Evolutionary conservation across 2,888 invertebrate species (phyloP).

Genomic region (Melanostoma mellinum): DNA sequence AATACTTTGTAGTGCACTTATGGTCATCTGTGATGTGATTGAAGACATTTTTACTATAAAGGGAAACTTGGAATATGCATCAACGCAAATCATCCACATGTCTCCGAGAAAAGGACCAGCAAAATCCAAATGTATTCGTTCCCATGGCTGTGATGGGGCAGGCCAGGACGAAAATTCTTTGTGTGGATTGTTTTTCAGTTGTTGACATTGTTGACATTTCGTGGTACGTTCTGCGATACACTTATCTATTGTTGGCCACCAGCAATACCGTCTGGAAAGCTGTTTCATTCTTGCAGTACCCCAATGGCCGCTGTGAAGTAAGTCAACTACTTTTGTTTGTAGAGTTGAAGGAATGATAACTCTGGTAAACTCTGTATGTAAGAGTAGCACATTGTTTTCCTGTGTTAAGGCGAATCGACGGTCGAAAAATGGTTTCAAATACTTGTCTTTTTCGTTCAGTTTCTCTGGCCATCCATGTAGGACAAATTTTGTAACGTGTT

Average conservation of each 20-base stretch:
- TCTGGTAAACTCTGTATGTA: not conserved
- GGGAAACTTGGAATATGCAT: not conserved
- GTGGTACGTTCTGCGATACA: not conserved
- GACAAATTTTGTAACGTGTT: not conserved
- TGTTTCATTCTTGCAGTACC: slow-evolving; percentile 1
- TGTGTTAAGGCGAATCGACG: not conserved
- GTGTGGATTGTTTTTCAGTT: not conserved
- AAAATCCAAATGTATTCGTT: not conserved
- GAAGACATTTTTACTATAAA: not conserved
- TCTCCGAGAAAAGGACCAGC: not conserved
- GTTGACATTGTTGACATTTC: slow-evolving; percentile 3
- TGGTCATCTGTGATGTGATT: not conserved
- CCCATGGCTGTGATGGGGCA: not conserved
- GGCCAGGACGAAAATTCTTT: not conserved
- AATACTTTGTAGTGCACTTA: too few relatives aligned
- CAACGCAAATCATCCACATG: not conserved
- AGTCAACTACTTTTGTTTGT: not conserved
- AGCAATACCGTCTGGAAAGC: not conserved
- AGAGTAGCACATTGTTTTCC: not conserved
- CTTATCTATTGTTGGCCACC: not conserved
- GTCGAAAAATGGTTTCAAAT: not conserved
- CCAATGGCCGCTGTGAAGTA: slow-evolving; percentile 32
- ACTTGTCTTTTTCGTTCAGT: not conserved
- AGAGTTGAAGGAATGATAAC: not conserved
- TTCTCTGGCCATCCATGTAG: slow-evolving; percentile 9